Conservation (phyloP, 2,888 invertebrate species). For the Amiota communis region DNA sequence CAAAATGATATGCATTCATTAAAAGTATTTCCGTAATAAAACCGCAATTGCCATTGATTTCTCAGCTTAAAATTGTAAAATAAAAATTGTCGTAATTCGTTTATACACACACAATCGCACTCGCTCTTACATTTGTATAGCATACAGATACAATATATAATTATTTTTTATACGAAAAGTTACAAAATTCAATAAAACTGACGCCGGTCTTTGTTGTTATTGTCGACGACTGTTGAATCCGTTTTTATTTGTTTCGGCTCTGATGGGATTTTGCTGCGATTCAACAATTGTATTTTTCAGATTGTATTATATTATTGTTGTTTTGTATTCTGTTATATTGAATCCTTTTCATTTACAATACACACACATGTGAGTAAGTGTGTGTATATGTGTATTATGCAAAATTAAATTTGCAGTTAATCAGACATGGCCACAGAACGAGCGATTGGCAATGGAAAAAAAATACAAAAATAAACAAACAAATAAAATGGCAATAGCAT, state of each 20-base stretch:
- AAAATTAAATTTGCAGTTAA: conserved; percentile 65
- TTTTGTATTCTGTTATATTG: background rate
- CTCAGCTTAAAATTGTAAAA: conserved; percentile 21
- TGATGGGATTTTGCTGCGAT: conserved; percentile 20
- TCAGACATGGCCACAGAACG: conserved; percentile 62
- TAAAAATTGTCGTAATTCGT: background rate
- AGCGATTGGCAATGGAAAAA: background rate
- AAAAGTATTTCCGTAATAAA: conserved; percentile 20
- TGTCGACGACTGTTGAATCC: conserved; percentile 24
- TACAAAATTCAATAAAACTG: conserved; percentile 29
- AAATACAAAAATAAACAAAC: conserved; percentile 1
- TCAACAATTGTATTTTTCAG: conserved; percentile 29
- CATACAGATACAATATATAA: background rate
- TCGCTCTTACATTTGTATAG: background rate
- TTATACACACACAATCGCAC: background rate
- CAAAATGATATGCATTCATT: conserved; percentile 9
- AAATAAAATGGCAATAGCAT: conserved; percentile 9
- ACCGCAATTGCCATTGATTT: conserved; percentile 29
- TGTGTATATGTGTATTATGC: conserved; percentile 19
- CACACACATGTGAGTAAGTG: background rate
- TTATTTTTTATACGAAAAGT: conserved; percentile 4
- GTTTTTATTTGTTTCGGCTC: conserved; percentile 23
- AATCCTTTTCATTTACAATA: background rate
- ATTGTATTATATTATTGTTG: conserved; percentile 10
- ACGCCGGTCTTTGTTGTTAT: conserved; percentile 26